phyloP scores from a whole-genome alignment of 2,888 invertebrate genomes.

The Ectemnius continuus region DNA sequence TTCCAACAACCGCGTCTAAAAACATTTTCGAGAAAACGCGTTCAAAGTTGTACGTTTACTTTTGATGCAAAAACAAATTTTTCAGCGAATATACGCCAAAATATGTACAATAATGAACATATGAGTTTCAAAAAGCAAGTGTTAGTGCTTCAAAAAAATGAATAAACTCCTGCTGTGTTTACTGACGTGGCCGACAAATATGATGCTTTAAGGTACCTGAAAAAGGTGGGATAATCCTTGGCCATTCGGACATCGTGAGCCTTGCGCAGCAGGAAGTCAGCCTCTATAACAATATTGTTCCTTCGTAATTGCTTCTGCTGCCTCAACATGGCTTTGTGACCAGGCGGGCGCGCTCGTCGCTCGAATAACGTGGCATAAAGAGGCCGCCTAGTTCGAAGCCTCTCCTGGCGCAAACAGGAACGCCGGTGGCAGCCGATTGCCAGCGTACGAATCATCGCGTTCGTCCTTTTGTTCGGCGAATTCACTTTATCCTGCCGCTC shows the following conservation, averaged over 20 bases:
- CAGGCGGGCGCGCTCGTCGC: constrained; percentile 70
- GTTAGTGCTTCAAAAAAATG: too few species aligned
- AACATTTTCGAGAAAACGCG: too few species aligned
- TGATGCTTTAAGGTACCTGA: constrained; percentile 50
- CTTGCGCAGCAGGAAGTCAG: constrained; percentile 72
- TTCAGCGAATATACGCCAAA: too few species aligned
- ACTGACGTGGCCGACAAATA: too few species aligned
- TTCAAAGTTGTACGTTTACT: too few species aligned
- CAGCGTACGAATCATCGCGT: constrained; percentile 65
- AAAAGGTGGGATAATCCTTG: constrained; percentile 65
- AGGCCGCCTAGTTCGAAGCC: constrained; percentile 77
- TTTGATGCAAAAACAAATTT: too few species aligned
- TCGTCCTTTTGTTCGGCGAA: constrained; percentile 76
- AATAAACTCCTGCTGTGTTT: too few species aligned
- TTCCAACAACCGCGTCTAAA: too few species aligned
- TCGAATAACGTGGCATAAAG: constrained; percentile 77
- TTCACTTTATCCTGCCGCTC: constrained; percentile 64
- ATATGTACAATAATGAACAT: too few species aligned
- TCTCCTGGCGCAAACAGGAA: constrained; percentile 75
- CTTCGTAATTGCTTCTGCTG: constrained; percentile 68
- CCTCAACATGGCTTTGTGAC: constrained; percentile 67
- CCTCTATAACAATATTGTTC: constrained; percentile 74
- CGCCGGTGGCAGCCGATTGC: constrained; percentile 71
- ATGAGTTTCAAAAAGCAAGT: too few species aligned
- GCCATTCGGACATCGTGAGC: constrained; percentile 69